Evolutionary conservation across 2,888 invertebrate species (phyloP), one percentile per base, ranked within the genome.

Genomic region (Chrysolina americana): DNA sequence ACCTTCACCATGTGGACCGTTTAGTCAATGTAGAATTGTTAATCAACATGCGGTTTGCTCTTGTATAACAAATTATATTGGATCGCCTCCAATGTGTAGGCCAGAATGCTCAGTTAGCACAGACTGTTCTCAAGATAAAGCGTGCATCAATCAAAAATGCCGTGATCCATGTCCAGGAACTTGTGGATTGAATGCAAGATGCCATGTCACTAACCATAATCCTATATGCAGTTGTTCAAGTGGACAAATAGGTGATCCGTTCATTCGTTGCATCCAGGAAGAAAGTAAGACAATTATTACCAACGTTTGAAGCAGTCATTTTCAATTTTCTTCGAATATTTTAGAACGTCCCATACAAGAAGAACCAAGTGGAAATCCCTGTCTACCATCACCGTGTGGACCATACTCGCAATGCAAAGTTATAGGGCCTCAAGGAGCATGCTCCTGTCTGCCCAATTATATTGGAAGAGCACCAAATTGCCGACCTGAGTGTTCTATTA

Each of bases 391-490:
- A 75, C 95, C 96, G 4, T 96, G 96, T 86, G 96, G 96, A 70
- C 93, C 94, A 23, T 93, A 95, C 87, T 94, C 96, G 41, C 93
- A 94, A 88, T 96, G 96, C 88, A 92, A 93, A 81, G 90, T 92
- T 68, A 91, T 94, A 77, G 93, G 94, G 79, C 93, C 93, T 83
- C 93, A 93, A 80, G 92, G 95, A 23, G 94, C 94, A 59, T 96
- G 96, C 86, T 94, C 95, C 75, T 96, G 96, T 86, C 89, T 93
- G 82, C 90, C 92, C 65, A 93, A 94, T 84, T 96, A 94, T 86
- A 90, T 95, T 73, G 96, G 97, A 65, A 91, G 95, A 83, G 92
- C 96, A 59, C 96, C 96, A 50, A 94, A 95, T 87, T 96, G 96
- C 85, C 91, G 96, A 64, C 96, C 96, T 28, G 95, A 96, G 90